A percentile compares a stretch with the other conserved stretches of the same genome.
Conservation (phyloP, 2,797 vertebrate genomes). For the Schizopygopsis malacanthus region DNA sequence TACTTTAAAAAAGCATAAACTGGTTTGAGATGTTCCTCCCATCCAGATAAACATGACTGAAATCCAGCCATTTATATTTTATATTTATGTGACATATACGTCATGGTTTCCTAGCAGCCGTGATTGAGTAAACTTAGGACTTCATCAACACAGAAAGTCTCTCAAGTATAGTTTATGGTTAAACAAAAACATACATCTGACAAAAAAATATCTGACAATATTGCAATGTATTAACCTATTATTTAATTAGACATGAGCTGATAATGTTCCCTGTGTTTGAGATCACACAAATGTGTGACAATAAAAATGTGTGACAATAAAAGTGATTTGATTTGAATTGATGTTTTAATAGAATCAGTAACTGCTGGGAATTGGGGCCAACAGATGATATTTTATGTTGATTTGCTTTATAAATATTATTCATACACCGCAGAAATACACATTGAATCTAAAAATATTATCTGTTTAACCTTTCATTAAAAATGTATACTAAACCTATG, state of each 20-base stretch:
- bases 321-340: too few relatives aligned
- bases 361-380: not conserved
- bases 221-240: not conserved
- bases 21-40: not conserved
- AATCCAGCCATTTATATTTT: conserved; percentile 14
- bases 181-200: not conserved
- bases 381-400: not conserved
- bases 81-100: not conserved
- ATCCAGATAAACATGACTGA: not conserved
- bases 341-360: conserved; percentile 17
- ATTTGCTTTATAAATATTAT: not conserved
- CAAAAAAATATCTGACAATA: not conserved
- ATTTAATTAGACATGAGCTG: not conserved
- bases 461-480: too few relatives aligned
- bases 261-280: not conserved
- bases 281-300: not conserved
- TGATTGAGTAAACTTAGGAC: not conserved
- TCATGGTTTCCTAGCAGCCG: conserved; percentile 22
- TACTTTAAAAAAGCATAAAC: not conserved
- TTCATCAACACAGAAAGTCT: not conserved
- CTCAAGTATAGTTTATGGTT: not conserved
- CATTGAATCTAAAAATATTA: not conserved
- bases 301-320: too few relatives aligned
- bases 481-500: too few relatives aligned
- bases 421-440: not conserved